Conservation (phyloP, 2,113 vertebrate species). For the Gorsachius goisagi region DNA sequence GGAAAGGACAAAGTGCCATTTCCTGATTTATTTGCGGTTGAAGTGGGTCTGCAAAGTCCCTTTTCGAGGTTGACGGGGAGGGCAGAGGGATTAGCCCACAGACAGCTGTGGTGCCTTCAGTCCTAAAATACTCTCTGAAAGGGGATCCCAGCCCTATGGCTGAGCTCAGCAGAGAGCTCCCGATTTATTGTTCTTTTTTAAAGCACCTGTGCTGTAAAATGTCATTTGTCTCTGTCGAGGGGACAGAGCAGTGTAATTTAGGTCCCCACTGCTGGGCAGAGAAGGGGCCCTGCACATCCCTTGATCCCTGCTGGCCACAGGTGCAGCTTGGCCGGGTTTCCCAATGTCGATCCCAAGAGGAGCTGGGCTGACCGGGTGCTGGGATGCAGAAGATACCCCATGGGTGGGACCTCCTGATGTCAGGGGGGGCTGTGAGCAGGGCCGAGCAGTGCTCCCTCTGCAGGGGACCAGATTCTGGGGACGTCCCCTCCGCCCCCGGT, state of each 20-base stretch:
- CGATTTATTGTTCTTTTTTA: neutral
- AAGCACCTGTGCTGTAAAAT: conserved; percentile 2
- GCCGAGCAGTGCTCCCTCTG: rapidly evolving
- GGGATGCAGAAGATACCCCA: neutral
- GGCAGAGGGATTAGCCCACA: conserved; percentile 35
- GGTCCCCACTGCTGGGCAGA: neutral
- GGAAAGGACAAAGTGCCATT: neutral
- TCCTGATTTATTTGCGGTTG: neutral
- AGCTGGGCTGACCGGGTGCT: neutral
- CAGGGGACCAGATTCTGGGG: neutral
- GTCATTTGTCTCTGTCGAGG: neutral
- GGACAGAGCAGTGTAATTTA: neutral
- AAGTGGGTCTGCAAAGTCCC: neutral
- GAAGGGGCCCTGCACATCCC: neutral
- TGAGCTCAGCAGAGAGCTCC: neutral
- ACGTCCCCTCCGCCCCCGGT: neutral
- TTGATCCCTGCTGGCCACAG: neutral
- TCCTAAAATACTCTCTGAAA: conserved; percentile 58
- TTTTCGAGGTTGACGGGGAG: neutral
- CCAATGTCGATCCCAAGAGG: rapidly evolving
- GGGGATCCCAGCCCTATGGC: neutral
- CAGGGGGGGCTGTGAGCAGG: neutral
- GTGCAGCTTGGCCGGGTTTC: neutral
- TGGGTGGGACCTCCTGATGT: neutral
- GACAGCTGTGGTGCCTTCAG: conserved; percentile 36